Percentiles rank a stretch among this genome's conserved stretches.
Evolutionary conservation across 2,113 vertebrate genomes (phyloP).

Genomic region (Seriola quinqueradiata): DNA sequence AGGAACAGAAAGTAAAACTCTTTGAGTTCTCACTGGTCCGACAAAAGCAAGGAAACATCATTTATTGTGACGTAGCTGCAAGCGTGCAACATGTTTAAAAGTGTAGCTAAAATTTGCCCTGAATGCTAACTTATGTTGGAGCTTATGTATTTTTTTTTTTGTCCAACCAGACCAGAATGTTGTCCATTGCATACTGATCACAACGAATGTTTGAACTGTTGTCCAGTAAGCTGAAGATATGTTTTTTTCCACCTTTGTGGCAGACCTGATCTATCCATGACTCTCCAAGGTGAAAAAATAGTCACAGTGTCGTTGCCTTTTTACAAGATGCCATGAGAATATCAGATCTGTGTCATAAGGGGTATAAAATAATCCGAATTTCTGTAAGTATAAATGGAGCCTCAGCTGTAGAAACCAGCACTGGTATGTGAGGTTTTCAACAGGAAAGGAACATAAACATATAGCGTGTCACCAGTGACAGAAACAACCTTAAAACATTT

Average conservation of each 20-base stretch:
- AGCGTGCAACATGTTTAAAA: background rate
- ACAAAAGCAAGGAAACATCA: background rate
- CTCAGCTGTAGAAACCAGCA: slow-evolving; percentile 9
- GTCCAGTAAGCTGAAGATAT: too few relatives aligned
- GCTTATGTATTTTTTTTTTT: background rate
- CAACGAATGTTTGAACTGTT: too few relatives aligned
- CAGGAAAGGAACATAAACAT: slow-evolving; percentile 37
- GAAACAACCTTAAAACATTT: slow-evolving; percentile 24
- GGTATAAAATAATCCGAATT: slow-evolving; percentile 32
- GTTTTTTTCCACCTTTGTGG: background rate
- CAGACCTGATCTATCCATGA: slow-evolving; percentile 38
- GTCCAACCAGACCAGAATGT: background rate
- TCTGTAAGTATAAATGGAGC: slow-evolving; percentile 25
- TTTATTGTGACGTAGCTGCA: background rate
- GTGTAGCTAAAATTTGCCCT: background rate
- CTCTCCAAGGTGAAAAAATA: background rate
- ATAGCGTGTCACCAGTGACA: slow-evolving; percentile 4
- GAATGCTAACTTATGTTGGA: background rate
- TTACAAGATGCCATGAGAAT: background rate
- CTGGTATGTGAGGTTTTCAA: slow-evolving; percentile 30
- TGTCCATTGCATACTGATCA: too few relatives aligned
- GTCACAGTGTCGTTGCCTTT: slow-evolving; percentile 12
- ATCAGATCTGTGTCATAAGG: slow-evolving; percentile 20
- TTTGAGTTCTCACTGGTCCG: background rate
- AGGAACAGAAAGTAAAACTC: background rate